These are phyloP conservation scores for Capromys pilorides DNA, from an alignment of 2,797 vertebrate species.

Conservation along the genomic window DNA sequence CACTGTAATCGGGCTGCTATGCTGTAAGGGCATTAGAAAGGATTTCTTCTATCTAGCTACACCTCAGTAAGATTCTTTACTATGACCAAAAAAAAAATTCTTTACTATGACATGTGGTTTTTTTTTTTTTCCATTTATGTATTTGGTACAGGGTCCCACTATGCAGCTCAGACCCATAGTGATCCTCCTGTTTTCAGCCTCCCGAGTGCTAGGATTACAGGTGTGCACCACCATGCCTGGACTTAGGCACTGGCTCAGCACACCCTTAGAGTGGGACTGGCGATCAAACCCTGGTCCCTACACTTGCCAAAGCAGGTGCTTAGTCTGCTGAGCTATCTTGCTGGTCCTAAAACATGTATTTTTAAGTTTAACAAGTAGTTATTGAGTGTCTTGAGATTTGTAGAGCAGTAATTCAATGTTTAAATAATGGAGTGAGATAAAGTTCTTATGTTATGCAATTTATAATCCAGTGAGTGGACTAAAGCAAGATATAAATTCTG, in stretches of 20 bases:
- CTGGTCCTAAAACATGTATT: background rate
- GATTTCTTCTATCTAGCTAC: background rate
- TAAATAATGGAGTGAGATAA: conserved; percentile 12
- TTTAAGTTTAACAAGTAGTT: conserved; percentile 26
- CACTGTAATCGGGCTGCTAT: background rate
- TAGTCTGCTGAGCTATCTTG: no score
- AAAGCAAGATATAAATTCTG: background rate
- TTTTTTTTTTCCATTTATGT: background rate
- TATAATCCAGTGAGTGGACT: background rate
- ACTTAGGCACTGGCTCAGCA: no score
- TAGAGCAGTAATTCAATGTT: conserved; percentile 10
- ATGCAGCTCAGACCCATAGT: no score
- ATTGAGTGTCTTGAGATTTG: background rate
- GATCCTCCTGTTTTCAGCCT: no score
- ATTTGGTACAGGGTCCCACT: no score
- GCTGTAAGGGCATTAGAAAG: background rate
- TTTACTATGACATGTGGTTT: background rate
- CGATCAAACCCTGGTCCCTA: no score
- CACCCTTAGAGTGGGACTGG: no score
- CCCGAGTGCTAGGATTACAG: no score
- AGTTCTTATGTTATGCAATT: background rate
- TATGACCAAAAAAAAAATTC: no score
- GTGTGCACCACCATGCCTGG: no score
- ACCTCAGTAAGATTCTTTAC: background rate
- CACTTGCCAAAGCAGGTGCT: no score